phyloP scores from a whole-genome alignment of 2,797 vertebrate genomes.

The Sebastes melanostomus region DNA sequence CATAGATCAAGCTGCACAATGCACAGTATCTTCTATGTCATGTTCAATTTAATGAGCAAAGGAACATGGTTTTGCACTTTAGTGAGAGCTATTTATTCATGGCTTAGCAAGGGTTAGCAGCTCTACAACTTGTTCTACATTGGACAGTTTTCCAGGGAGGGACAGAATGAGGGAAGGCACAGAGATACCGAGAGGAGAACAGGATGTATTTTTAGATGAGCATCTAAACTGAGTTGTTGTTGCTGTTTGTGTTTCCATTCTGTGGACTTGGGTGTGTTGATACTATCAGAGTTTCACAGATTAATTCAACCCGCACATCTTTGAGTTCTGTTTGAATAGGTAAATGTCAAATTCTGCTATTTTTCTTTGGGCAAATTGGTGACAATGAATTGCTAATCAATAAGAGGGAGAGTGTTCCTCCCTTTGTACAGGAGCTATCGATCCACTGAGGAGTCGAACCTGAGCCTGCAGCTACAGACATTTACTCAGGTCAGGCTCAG shows the following conservation, averaged over 20 bases:
- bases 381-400: constrained; percentile 25
- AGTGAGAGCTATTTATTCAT: constrained; percentile 48
- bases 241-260: constrained; percentile 3
- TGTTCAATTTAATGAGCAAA: constrained; percentile 48
- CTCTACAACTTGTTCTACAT: constrained; percentile 43
- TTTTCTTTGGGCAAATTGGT: constrained; percentile 12
- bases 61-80: constrained; percentile 63
- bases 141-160: constrained; percentile 11
- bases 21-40: constrained; percentile 23
- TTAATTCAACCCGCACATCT: background rate
- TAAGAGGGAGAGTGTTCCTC: background rate
- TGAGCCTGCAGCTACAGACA: constrained; percentile 28
- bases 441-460: background rate
- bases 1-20: constrained; percentile 28
- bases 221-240: background rate
- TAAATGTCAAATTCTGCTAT: background rate
- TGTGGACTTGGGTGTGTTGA: background rate
- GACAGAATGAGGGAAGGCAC: background rate
- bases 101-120: constrained; percentile 24
- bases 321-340: background rate
- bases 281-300: background rate
- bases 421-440: background rate
- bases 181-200: background rate
- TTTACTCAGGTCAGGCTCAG: background rate
- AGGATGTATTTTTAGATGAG: constrained; percentile 28